Evolutionary conservation across 92 coral and sea anemone species (phyloP).

Genomic region (Epizoanthus fatuus): DNA sequence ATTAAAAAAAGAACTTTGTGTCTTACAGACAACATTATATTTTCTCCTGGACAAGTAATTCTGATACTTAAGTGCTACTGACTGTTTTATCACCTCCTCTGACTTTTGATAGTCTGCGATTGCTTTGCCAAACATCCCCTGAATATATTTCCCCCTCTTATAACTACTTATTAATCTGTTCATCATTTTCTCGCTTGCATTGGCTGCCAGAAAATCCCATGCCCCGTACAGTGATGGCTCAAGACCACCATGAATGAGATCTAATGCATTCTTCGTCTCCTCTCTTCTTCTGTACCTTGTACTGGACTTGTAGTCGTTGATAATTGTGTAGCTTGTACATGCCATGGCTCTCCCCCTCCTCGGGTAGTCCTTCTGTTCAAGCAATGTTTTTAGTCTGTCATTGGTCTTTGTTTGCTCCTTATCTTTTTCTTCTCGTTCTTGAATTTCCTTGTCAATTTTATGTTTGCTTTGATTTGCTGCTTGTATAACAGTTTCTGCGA

Average conservation of each 20-base stretch:
- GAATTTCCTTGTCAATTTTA: too few relatives aligned
- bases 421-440: too few relatives aligned
- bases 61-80: conserved; percentile 66
- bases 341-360: too few relatives aligned
- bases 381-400: too few relatives aligned
- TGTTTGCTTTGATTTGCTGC: too few relatives aligned
- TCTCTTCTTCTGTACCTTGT: too few relatives aligned
- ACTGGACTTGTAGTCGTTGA: too few relatives aligned
- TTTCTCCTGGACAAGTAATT: conserved; percentile 59
- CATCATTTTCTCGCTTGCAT: conserved; percentile 56
- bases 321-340: too few relatives aligned
- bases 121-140: conserved; percentile 62
- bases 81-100: conserved; percentile 47
- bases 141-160: conserved; percentile 58
- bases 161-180: conserved; percentile 47
- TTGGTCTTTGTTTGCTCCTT: too few relatives aligned
- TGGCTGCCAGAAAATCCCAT: conserved; percentile 66
- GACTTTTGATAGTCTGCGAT: conserved; percentile 45
- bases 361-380: too few relatives aligned
- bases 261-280: too few relatives aligned
- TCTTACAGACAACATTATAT: conserved; percentile 64
- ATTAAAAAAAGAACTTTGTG: conserved; percentile 59
- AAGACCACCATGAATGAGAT: conserved; percentile 66
- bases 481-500: too few relatives aligned
- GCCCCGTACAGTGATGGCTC: conserved; percentile 65